Percentiles rank a stretch among this genome's conserved stretches.
Conservation (phyloP, 2,113 vertebrate genomes). For the Nibea coibor region DNA sequence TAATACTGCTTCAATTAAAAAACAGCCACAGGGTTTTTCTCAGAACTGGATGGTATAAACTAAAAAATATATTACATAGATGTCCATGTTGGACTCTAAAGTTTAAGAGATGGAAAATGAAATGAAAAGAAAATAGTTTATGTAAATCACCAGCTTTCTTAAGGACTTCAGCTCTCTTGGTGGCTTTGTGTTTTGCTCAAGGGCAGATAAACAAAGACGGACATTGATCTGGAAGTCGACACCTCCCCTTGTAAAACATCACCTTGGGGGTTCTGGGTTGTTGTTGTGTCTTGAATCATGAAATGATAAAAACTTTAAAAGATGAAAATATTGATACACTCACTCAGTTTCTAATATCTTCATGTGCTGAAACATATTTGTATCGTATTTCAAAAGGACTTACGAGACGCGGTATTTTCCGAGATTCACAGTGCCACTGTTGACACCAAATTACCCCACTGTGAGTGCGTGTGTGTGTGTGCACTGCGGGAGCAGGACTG, state of each 20-base stretch:
- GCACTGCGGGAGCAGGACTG: slow-evolving; percentile 15
- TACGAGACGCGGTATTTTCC: background rate
- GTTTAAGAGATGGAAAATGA: background rate
- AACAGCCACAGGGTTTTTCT: no score
- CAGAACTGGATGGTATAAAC: no score
- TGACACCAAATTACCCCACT: slow-evolving; percentile 5
- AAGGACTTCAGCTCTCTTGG: no score
- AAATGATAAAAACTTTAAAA: background rate
- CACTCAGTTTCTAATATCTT: background rate
- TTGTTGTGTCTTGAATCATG: background rate
- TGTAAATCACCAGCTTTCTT: no score
- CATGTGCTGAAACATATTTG: background rate
- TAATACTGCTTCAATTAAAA: no score
- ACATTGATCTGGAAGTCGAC: no score
- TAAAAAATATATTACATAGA: no score
- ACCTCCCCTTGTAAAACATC: background rate
- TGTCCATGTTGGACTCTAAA: background rate
- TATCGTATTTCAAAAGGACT: background rate
- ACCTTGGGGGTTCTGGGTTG: background rate
- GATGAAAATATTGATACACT: background rate
- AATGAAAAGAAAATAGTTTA: background rate
- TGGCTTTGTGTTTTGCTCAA: no score
- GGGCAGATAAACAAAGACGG: no score
- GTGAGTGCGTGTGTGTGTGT: background rate
- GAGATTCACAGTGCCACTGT: slow-evolving; percentile 1